Evolutionary conservation across 2,888 invertebrate genomes (phyloP), one percentile per base, ranked within the genome.

Genomic region (Cataglyphis altisquamis): DNA sequence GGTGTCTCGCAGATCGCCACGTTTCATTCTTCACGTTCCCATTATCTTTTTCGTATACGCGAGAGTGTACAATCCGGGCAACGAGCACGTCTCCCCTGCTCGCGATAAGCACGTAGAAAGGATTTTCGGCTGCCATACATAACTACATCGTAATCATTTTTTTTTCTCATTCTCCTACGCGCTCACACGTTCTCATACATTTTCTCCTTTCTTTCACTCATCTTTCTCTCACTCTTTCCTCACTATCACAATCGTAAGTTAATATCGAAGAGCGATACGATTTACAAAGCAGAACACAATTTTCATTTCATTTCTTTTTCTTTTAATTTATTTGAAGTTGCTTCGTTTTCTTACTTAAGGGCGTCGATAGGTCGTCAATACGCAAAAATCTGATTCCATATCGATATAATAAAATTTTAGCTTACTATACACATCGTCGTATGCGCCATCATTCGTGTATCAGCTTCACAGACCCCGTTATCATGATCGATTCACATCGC

Each of bases 341-440:
- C 66, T 86, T 82, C 88, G 83, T 68, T 81, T 29, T 83, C 83
- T 89, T 87, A 89, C 89, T 91, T 90, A 91, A 88, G 89, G 93
- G 91, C 92, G 91, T 93, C 92, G 90, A 91, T 92, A 91, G 87
- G 88, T 93, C 91, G 89, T 93, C 92, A 87, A 92, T 94, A 93
- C 94, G 93, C 94, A 93, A 91, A 94, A 93, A 92, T 94, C 92
- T 93, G 93, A 93, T 93, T 94, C 92, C 93, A 93, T 94, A 94
- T 92, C 93, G 93, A 93, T 93, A 94, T 93, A 93, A 94, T 94
- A 93, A 93, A 94, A 93, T 94, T 91, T 92, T 94, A 94, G 92
- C 93, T 93, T 93, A 94, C 92, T 91, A 93, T 94, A 94, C 94
- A 94, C 93, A 93, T 93, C 89, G 83, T 89, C 91, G 62, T 86